Conservation (phyloP, 2,113 vertebrate species). For the Neotragus pygmaeus region DNA sequence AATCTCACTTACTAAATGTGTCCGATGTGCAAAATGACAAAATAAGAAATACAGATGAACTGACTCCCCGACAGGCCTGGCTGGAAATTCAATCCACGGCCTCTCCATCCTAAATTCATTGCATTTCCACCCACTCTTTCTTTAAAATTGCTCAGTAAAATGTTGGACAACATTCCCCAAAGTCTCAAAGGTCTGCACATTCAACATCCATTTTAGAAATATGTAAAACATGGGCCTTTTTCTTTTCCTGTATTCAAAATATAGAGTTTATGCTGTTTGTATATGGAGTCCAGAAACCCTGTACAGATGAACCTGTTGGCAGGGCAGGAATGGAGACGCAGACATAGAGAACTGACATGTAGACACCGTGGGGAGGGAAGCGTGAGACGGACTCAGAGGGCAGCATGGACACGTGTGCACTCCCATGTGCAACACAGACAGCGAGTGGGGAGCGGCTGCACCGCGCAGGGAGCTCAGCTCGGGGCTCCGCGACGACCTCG, state of each 20-base stretch:
- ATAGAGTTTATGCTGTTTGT: neutral
- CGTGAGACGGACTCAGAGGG: neutral
- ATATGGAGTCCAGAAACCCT: neutral
- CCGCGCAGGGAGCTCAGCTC: neutral
- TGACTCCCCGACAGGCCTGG: neutral
- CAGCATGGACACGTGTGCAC: rapidly evolving
- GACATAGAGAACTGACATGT: neutral
- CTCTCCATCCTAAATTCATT: neutral
- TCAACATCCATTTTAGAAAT: neutral
- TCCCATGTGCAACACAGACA: neutral
- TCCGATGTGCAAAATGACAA: neutral
- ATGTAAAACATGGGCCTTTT: neutral
- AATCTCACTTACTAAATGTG: neutral
- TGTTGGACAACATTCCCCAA: neutral
- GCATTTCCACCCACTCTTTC: neutral
- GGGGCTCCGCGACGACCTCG: rapidly evolving
- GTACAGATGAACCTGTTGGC: neutral
- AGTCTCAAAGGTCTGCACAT: neutral
- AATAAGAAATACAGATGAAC: neutral
- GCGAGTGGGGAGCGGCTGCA: rapidly evolving
- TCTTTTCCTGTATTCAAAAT: neutral
- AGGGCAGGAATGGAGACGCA: neutral
- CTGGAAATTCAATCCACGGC: neutral
- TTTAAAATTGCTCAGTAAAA: neutral
- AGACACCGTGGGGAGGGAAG: neutral